Conservation (phyloP, 2,113 vertebrate species). For the Megaleporinus macrocephalus region DNA sequence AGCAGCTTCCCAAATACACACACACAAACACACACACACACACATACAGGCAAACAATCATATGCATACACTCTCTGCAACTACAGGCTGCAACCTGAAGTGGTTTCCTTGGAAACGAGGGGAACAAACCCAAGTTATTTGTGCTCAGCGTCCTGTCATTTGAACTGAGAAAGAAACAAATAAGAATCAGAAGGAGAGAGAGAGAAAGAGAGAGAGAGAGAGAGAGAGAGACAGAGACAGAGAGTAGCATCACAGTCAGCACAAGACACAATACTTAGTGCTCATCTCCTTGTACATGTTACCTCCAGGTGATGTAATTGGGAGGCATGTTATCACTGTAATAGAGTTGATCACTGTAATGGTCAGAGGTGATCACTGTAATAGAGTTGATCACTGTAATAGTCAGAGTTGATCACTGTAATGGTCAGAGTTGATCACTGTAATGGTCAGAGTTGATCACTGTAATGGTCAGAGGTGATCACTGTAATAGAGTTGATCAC, state of each 20-base stretch:
- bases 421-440: no score
- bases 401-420: no score
- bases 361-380: no score
- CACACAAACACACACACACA: slow-evolving; percentile 4
- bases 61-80: slow-evolving; percentile 43
- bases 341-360: no score
- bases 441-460: no score
- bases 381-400: no score
- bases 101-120: slow-evolving; percentile 77
- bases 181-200: neutral
- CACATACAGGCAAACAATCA: slow-evolving; percentile 11
- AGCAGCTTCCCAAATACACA: slow-evolving; percentile 56
- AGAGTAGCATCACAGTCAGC: neutral
- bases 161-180: slow-evolving; percentile 38
- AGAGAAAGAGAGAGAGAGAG: neutral
- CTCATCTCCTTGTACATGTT: no score
- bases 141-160: slow-evolving; percentile 76
- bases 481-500: no score
- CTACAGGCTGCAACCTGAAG: slow-evolving; percentile 69
- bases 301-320: no score
- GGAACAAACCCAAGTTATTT: slow-evolving; percentile 76
- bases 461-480: no score
- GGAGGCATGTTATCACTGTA: no score
- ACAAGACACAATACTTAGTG: neutral
- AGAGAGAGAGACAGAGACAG: neutral